A percentile compares a stretch with the other conserved stretches of the same genome.
Evolutionary conservation across 2,113 vertebrate genomes (phyloP).

Genomic region (Haemorhous mexicanus): DNA sequence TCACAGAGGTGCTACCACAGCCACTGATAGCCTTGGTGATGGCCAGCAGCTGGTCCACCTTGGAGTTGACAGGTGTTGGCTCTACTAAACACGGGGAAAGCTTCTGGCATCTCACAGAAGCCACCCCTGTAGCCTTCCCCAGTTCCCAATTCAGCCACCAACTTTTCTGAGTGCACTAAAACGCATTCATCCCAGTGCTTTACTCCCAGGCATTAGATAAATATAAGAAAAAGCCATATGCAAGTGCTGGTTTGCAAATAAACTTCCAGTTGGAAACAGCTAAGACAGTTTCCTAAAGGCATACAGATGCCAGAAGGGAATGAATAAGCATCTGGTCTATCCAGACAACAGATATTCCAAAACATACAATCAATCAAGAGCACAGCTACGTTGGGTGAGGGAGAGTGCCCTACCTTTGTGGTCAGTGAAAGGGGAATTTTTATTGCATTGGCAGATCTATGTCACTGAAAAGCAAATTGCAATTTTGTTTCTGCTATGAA

Average conservation of each 20-base stretch:
- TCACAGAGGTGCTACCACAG: too few species aligned
- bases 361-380: background rate
- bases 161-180: background rate
- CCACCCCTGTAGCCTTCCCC: background rate
- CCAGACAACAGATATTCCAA: background rate
- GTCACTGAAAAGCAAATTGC: background rate
- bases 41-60: background rate
- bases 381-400: accelerated
- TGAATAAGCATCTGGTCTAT: background rate
- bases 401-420: background rate
- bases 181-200: background rate
- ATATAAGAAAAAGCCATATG: background rate
- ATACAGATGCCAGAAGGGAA: background rate
- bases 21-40: too few species aligned
- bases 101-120: background rate
- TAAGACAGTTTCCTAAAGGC: background rate
- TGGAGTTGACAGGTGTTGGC: background rate
- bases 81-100: background rate
- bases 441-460: background rate
- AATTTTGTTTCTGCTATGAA: background rate
- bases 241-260: background rate
- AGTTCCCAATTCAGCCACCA: background rate
- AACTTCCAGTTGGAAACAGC: background rate
- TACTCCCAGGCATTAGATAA: background rate
- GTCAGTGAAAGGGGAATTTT: background rate